Percentiles rank a stretch among this genome's conserved stretches.
phyloP scores from a whole-genome alignment of 2,113 vertebrate genomes.

The Tamias sibiricus region DNA sequence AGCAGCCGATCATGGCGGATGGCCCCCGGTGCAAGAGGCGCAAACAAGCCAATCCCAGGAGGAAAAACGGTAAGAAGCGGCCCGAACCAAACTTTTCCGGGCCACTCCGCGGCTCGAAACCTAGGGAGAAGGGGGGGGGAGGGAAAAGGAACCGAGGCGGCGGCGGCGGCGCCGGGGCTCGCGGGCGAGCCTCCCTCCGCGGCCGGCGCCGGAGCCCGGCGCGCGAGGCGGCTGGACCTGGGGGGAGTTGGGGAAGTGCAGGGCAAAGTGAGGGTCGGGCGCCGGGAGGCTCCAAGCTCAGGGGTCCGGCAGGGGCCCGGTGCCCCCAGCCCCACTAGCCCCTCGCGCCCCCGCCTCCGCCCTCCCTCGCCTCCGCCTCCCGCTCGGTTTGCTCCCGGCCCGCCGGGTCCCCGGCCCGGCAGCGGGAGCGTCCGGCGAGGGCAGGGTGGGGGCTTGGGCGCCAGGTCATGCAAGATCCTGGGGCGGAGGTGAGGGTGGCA shows the following conservation, averaged over 20 bases:
- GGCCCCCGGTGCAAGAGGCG: constrained; percentile 99
- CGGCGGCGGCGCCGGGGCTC: constrained; percentile 66
- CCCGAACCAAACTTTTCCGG: constrained; percentile 82
- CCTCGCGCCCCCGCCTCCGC: background rate
- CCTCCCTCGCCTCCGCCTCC: background rate
- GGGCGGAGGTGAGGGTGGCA: constrained; percentile 37
- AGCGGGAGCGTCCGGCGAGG: constrained; percentile 44
- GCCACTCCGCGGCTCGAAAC: constrained; percentile 68
- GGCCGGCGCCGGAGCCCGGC: constrained; percentile 66
- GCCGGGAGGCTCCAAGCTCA: background rate
- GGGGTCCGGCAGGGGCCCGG: constrained; percentile 1
- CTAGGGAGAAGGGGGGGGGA: constrained; percentile 52
- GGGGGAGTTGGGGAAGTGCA: constrained; percentile 80
- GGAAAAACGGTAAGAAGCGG: constrained; percentile 97
- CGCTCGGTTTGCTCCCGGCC: constrained; percentile 14
- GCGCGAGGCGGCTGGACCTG: constrained; percentile 70
- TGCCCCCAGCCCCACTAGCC: background rate
- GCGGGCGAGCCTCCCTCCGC: constrained; percentile 72
- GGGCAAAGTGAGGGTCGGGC: constrained; percentile 76
- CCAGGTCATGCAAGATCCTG: background rate
- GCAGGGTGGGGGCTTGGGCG: constrained; percentile 70
- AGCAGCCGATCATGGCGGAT: constrained; percentile 99
- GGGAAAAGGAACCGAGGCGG: constrained; percentile 48
- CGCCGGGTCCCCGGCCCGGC: constrained; percentile 38
- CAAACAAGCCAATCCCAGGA: constrained; percentile 99